Percentiles rank a stretch among this genome's conserved stretches.
Evolutionary conservation across 2,888 invertebrate genomes (phyloP).

Genomic region (Carpatolechia fugitivella): DNA sequence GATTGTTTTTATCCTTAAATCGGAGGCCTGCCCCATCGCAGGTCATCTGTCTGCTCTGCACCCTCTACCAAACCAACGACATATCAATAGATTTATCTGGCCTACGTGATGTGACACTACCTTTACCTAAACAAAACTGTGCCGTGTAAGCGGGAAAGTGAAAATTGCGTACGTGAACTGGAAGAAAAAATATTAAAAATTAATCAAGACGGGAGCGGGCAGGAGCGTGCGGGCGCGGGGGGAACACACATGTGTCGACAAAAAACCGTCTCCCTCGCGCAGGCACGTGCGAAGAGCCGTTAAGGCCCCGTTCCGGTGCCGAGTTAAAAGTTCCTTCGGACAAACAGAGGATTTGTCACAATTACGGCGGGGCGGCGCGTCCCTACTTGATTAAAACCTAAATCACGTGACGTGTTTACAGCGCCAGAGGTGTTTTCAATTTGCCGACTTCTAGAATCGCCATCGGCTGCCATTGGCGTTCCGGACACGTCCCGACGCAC

Average conservation of each 20-base stretch:
- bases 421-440: conserved; percentile 79
- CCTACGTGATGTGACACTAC: conserved; percentile 40
- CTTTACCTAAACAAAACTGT: conserved; percentile 35
- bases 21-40: too few relatives aligned
- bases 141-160: conserved; percentile 66
- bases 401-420: conserved; percentile 80
- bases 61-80: conserved; percentile 29
- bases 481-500: conserved; percentile 72
- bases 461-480: conserved; percentile 66
- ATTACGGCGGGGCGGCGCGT: conserved; percentile 74
- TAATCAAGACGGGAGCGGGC: conserved; percentile 61
- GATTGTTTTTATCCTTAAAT: too few relatives aligned
- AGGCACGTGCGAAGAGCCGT: conserved; percentile 75
- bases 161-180: conserved; percentile 79
- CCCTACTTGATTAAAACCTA: conserved; percentile 80
- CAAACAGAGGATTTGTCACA: conserved; percentile 80
- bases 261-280: conserved; percentile 68
- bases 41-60: neutral
- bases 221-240: conserved; percentile 36
- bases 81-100: conserved; percentile 46
- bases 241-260: conserved; percentile 76
- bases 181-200: conserved; percentile 79
- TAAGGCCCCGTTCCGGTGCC: conserved; percentile 64
- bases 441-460: conserved; percentile 70
- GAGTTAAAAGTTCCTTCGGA: conserved; percentile 78